Evolutionary conservation across 2,113 vertebrate species (phyloP).

Genomic region (Cercopithecus mona): DNA sequence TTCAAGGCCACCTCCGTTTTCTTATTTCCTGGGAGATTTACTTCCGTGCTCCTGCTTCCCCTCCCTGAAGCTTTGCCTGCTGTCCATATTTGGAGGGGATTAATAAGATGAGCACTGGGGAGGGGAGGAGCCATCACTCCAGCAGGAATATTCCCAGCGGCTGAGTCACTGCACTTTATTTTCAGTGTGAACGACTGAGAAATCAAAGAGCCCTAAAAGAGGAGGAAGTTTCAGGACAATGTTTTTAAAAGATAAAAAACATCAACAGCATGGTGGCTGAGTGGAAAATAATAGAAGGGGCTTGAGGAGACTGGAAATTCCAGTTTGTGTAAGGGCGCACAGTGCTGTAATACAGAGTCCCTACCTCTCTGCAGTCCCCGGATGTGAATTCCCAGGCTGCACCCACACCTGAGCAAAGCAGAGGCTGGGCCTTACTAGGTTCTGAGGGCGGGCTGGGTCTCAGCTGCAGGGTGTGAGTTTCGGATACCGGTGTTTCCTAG

Average conservation of each 20-base stretch:
- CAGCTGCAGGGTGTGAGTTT: not conserved
- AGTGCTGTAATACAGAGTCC: not conserved
- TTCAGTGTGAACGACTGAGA: not conserved
- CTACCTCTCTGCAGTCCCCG: not conserved
- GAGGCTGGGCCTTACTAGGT: accelerated
- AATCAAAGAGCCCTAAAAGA: slow-evolving; percentile 47
- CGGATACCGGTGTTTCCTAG: not conserved
- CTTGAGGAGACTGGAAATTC: slow-evolving; percentile 44
- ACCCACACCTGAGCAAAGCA: not conserved
- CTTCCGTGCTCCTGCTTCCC: not conserved
- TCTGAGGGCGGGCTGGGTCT: not conserved
- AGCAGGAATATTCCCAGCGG: not conserved
- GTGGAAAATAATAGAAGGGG: not conserved
- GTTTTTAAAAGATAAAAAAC: not conserved
- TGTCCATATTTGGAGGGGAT: not conserved
- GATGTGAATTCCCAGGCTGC: not conserved
- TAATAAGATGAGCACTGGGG: not conserved
- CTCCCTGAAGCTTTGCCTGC: not conserved
- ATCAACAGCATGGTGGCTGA: not conserved
- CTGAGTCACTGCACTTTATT: not conserved
- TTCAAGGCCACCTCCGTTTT: not conserved
- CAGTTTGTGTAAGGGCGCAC: not conserved
- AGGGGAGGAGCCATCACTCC: not conserved
- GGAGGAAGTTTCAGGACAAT: not conserved
- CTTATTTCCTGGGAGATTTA: not conserved